phyloP scores from a whole-genome alignment of 2,113 vertebrate species.

The Brachypodius melanocephalos region DNA sequence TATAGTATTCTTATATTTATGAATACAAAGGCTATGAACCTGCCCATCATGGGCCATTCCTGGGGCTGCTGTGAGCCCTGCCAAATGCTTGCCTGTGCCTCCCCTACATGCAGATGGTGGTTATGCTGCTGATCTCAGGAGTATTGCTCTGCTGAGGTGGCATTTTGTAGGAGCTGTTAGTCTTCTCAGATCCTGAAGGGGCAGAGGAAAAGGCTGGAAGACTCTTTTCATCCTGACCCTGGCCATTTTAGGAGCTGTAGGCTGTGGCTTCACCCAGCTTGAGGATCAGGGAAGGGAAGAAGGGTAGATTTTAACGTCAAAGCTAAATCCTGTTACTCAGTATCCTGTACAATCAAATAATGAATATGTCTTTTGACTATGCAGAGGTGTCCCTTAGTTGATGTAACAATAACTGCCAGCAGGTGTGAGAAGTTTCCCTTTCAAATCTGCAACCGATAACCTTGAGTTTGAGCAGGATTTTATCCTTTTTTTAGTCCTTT shows the following conservation, averaged over 20 bases:
- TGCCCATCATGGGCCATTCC: neutral
- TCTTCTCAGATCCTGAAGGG: neutral
- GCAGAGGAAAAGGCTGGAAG: neutral
- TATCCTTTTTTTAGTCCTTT: neutral
- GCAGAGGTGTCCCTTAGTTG: neutral
- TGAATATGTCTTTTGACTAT: neutral
- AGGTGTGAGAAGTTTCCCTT: neutral
- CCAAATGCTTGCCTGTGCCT: no score
- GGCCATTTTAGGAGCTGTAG: neutral
- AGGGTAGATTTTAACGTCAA: neutral
- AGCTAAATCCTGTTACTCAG: neutral
- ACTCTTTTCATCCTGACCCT: neutral
- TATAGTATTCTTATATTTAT: neutral
- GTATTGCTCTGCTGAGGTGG: neutral
- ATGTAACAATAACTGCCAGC: neutral
- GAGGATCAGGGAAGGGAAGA: neutral
- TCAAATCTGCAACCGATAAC: neutral
- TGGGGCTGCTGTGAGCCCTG: neutral
- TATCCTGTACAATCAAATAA: neutral
- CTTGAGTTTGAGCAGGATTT: neutral
- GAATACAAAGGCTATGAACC: neutral
- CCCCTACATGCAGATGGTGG: fast-evolving
- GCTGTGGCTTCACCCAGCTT: fast-evolving
- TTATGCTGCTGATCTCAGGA: neutral
- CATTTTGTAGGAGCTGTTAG: neutral